Evolutionary conservation across 2,888 invertebrate species (phyloP).

Genomic region (Ophraella communa): DNA sequence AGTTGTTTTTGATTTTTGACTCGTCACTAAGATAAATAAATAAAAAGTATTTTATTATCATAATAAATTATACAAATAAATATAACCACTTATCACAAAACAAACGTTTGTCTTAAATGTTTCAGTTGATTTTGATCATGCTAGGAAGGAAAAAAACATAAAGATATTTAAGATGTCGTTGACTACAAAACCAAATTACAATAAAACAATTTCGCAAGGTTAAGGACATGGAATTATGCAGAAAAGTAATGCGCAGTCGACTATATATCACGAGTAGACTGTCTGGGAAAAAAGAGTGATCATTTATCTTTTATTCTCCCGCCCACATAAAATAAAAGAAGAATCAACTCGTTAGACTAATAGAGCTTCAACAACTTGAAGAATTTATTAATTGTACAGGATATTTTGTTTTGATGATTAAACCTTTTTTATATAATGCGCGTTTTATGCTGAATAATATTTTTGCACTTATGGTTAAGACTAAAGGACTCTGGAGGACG

Average conservation of each 20-base stretch:
- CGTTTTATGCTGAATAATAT: no score
- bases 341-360: background rate
- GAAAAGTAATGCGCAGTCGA: conserved; percentile 3
- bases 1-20: no score
- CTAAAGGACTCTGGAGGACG: background rate
- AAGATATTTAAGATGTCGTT: background rate
- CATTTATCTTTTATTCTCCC: conserved; percentile 1
- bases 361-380: background rate
- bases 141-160: background rate
- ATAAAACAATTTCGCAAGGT: conserved; percentile 10
- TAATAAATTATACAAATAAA: no score
- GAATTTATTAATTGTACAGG: background rate
- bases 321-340: background rate
- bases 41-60: no score
- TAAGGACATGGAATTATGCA: conserved; percentile 14
- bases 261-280: background rate
- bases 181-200: background rate
- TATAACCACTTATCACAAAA: no score
- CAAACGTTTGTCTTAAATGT: no score
- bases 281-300: conserved; percentile 1
- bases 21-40: no score
- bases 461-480: no score
- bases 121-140: no score
- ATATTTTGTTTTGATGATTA: background rate
- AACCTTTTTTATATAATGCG: no score